Percentiles rank a stretch among this genome's conserved stretches.
Evolutionary conservation across 30 jellyfish, hydroid and myxozoan species (phyloP).

Genomic region (Aurelia aurita): DNA sequence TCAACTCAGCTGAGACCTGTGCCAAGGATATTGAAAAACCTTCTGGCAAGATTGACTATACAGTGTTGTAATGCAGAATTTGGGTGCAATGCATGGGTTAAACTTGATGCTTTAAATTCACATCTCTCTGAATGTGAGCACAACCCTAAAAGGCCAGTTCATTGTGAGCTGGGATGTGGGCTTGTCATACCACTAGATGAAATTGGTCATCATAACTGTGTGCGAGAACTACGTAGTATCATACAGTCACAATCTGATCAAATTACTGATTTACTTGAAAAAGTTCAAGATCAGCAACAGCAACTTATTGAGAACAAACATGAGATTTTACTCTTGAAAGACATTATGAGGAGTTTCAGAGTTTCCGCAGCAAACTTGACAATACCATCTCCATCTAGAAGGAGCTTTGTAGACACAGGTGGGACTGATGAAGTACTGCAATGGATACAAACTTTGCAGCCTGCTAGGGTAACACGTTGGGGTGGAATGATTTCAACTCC

Average conservation of each 20-base stretch:
- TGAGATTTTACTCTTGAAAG: conserved; percentile 82
- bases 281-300: conserved; percentile 87
- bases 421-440: conserved; percentile 96
- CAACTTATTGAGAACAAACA: conserved; percentile 88
- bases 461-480: conserved; percentile 98
- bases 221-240: conserved; percentile 83
- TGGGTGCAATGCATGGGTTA: conserved; percentile 92
- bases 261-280: conserved; percentile 81
- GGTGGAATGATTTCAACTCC: conserved; percentile 99
- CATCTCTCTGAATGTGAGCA: conserved; percentile 93
- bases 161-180: conserved; percentile 97
- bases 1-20: conserved; percentile 86
- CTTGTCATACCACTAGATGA: conserved; percentile 91
- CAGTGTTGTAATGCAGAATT: conserved; percentile 86
- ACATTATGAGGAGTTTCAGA: conserved; percentile 90
- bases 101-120: conserved; percentile 82
- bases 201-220: conserved; percentile 92
- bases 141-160: conserved; percentile 97
- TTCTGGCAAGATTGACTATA: conserved; percentile 87
- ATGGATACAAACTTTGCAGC: conserved; percentile 93
- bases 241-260: conserved; percentile 93
- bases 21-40: conserved; percentile 95
- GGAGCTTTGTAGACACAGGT: conserved; percentile 84
- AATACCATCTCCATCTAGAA: conserved; percentile 74
- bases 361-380: conserved; percentile 88